Evolutionary conservation across 2,113 vertebrate species (phyloP).

Genomic region (Hymenochirus boettgeri): DNA sequence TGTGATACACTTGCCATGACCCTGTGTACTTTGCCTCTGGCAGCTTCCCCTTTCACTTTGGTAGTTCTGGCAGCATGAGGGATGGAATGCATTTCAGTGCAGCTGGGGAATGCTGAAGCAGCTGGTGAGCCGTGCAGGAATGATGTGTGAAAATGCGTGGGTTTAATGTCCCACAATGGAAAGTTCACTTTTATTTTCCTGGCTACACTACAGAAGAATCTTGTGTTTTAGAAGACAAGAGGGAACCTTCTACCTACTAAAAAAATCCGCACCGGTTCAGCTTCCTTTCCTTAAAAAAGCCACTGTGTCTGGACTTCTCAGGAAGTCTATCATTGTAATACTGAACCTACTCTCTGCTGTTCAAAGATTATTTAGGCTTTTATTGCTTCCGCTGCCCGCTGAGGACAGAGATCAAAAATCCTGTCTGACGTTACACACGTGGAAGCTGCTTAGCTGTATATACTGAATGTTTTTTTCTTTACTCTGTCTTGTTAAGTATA

Average conservation of each 20-base stretch:
- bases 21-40: constrained; percentile 17
- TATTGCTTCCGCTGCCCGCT: constrained; percentile 56
- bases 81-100: not conserved
- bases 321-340: constrained; percentile 66
- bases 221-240: constrained; percentile 18
- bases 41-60: fast-evolving
- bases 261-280: constrained; percentile 41
- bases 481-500: no score
- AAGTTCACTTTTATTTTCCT: constrained; percentile 18
- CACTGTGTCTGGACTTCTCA: constrained; percentile 59
- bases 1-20: not conserved
- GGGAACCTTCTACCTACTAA: constrained; percentile 26
- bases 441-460: not conserved
- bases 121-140: constrained; percentile 27
- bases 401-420: constrained; percentile 35
- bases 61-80: not conserved
- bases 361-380: constrained; percentile 64
- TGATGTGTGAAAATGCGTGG: constrained; percentile 7
- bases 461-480: not conserved
- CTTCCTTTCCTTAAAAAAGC: constrained; percentile 50
- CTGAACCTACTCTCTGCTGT: constrained; percentile 63
- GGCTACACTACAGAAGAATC: constrained; percentile 12
- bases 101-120: constrained; percentile 28
- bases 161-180: not conserved
- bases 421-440: constrained; percentile 6